Evolutionary conservation across 2,113 vertebrate genomes (phyloP).

Genomic region (Forbesichthys papilliferus): DNA sequence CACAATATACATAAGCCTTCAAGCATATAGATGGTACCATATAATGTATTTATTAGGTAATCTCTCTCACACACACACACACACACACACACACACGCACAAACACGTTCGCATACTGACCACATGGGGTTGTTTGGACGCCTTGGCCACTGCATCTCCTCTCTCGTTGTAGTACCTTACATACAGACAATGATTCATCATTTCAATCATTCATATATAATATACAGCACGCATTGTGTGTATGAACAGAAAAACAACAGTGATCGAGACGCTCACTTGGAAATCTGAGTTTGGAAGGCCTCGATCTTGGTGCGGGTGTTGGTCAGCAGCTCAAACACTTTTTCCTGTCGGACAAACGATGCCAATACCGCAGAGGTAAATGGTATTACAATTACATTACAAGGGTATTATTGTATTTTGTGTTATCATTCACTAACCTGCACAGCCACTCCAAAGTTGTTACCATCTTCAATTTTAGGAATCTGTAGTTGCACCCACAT

Average conservation of each 20-base stretch:
- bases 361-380: too few relatives aligned
- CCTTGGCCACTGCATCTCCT: constrained; percentile 88
- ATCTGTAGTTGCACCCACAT: constrained; percentile 90
- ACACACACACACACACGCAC: too few relatives aligned
- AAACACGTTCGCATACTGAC: constrained; percentile 66
- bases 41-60: neutral
- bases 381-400: too few relatives aligned
- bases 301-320: constrained; percentile 86
- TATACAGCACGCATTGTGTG: neutral
- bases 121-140: constrained; percentile 86
- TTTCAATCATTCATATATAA: neutral
- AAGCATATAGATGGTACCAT: neutral
- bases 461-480: constrained; percentile 88
- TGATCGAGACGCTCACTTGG: constrained; percentile 78
- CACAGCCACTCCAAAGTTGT: constrained; percentile 92
- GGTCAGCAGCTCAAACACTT: constrained; percentile 89
- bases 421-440: constrained; percentile 73
- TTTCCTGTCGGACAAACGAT: constrained; percentile 75
- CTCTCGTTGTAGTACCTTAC: constrained; percentile 87
- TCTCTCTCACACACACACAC: neutral
- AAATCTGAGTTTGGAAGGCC: constrained; percentile 85
- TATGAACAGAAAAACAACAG: neutral
- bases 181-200: constrained; percentile 7
- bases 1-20: too few relatives aligned
- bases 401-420: too few relatives aligned